These are phyloP conservation scores for Ptychadena robeensis DNA, from an alignment of 2,797 vertebrate genomes.

Conservation along the genomic window DNA sequence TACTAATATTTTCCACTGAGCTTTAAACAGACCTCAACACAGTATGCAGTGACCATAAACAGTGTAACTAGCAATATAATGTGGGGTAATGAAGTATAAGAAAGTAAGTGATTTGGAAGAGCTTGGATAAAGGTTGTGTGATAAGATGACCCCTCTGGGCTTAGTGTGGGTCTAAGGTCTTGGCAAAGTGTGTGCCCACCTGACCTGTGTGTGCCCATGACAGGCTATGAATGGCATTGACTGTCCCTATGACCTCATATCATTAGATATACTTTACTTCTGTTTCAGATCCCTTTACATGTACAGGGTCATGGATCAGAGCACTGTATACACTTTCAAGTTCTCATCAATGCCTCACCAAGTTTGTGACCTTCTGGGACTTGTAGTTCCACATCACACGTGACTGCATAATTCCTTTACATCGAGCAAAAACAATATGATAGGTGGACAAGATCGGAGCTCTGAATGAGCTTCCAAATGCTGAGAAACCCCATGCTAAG, in stretches of 20 bases:
- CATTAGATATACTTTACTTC: neutral
- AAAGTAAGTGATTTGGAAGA: neutral
- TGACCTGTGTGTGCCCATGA: neutral
- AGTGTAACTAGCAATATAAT: neutral
- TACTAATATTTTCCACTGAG: slow-evolving; percentile 34
- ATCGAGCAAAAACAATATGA: no score
- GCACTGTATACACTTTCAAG: no score
- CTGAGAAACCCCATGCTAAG: no score
- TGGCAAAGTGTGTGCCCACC: neutral
- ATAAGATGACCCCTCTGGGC: neutral
- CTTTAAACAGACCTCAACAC: slow-evolving; percentile 5
- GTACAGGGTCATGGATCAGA: no score
- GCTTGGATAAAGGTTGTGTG: neutral
- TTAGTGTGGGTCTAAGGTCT: neutral
- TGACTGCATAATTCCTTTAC: no score
- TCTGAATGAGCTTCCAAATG: neutral
- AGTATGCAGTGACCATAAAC: slow-evolving; percentile 12
- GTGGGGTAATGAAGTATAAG: neutral
- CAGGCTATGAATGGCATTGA: neutral
- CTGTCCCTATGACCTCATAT: neutral
- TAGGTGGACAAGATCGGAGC: neutral
- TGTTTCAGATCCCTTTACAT: neutral
- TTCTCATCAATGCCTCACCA: no score
- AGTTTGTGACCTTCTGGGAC: neutral
- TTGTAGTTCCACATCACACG: neutral